Conservation (phyloP, 2,113 vertebrate species). For the Ammospiza caudacuta region DNA sequence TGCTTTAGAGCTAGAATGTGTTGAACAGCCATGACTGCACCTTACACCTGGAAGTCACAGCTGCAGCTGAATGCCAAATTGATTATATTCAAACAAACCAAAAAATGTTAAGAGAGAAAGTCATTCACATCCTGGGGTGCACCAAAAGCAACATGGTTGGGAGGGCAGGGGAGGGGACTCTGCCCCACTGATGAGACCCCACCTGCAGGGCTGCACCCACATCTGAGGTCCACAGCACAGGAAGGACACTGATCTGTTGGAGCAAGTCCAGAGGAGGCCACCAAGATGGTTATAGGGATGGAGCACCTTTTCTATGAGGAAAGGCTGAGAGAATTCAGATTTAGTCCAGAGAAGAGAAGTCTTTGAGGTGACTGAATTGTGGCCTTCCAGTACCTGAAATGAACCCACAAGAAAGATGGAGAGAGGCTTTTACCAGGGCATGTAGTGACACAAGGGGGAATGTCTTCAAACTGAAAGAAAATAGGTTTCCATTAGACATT, state of each 20-base stretch:
- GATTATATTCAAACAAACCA: background rate
- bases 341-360: no score
- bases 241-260: background rate
- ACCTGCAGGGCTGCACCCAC: background rate
- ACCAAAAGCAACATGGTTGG: rapidly evolving
- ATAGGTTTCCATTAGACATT: background rate
- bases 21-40: background rate
- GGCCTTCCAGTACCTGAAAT: background rate
- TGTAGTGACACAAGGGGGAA: background rate
- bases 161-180: rapidly evolving
- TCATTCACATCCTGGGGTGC: background rate
- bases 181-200: background rate
- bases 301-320: background rate
- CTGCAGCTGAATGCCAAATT: background rate
- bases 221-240: background rate
- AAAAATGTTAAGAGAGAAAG: background rate
- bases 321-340: background rate
- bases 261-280: rapidly evolving
- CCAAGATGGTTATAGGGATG: background rate
- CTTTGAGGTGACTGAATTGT: background rate
- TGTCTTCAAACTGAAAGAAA: background rate
- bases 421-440: background rate
- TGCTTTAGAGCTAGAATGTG: background rate
- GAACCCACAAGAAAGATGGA: background rate
- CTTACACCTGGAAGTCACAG: background rate